Evolutionary conservation across 2,888 invertebrate species (phyloP).

Genomic region (Euphydryas editha): DNA sequence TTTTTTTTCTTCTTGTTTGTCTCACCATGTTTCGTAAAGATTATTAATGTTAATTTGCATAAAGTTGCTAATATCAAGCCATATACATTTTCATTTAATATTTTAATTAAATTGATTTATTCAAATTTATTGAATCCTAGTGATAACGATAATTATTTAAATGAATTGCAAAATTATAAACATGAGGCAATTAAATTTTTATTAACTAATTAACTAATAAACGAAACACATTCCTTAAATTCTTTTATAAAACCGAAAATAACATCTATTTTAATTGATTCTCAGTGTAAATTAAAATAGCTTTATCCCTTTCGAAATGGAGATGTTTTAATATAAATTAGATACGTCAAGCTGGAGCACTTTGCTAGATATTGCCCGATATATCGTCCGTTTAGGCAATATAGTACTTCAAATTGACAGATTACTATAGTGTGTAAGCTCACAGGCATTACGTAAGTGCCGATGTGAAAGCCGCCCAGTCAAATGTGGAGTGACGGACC

Average conservation of each 20-base stretch:
- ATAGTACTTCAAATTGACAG: constrained; percentile 47
- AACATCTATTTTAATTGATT: neutral
- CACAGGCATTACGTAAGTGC: constrained; percentile 63
- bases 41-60: neutral
- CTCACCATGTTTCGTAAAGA: no score
- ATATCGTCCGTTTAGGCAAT: constrained; percentile 39
- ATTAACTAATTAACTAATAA: neutral
- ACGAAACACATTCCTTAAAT: neutral
- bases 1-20: no score
- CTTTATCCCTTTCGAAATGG: neutral
- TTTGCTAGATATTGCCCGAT: constrained; percentile 41
- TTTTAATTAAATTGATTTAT: constrained; percentile 2
- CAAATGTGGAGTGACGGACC: constrained; percentile 81
- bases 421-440: constrained; percentile 53
- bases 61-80: neutral
- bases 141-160: neutral
- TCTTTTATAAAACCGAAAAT: neutral
- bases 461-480: constrained; percentile 78
- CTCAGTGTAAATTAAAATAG: neutral
- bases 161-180: neutral
- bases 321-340: constrained; percentile 12
- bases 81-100: neutral
- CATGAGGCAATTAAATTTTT: constrained; percentile 5
- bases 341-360: constrained; percentile 22
- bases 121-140: constrained; percentile 1